Conservation (phyloP, 2,888 invertebrate genomes). For the Thymelicus sylvestris region DNA sequence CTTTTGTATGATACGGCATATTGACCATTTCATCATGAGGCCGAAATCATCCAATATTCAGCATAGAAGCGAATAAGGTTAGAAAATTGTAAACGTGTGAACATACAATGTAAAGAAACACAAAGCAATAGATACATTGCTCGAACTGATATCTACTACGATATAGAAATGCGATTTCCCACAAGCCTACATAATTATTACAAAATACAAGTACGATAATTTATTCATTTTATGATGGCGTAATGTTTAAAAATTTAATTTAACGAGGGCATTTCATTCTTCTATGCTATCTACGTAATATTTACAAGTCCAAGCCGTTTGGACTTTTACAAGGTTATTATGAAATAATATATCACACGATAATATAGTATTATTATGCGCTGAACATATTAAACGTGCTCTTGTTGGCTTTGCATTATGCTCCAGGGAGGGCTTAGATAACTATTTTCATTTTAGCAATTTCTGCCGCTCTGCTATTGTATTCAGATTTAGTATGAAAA, state of each 20-base stretch:
- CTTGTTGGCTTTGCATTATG: slow-evolving; percentile 28
- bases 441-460: slow-evolving; percentile 15
- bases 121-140: no score
- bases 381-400: slow-evolving; percentile 27
- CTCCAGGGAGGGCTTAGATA: slow-evolving; percentile 22
- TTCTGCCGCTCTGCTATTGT: slow-evolving; percentile 20
- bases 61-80: no score
- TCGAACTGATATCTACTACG: no score
- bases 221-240: background rate
- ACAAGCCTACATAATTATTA: no score
- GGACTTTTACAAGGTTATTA: slow-evolving; percentile 42
- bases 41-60: no score
- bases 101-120: no score
- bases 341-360: slow-evolving; percentile 33
- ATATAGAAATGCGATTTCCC: no score
- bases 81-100: no score
- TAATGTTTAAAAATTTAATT: slow-evolving; percentile 8
- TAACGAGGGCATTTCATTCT: slow-evolving; percentile 15
- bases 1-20: no score
- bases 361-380: slow-evolving; percentile 22
- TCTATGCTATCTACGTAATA: slow-evolving; percentile 19
- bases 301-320: slow-evolving; percentile 32
- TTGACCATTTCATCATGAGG: no score
- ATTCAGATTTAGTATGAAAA: slow-evolving; percentile 15
- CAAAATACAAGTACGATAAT: no score